phyloP scores from a whole-genome alignment of 92 coral and sea anemone species.

The Ricordea florida region DNA sequence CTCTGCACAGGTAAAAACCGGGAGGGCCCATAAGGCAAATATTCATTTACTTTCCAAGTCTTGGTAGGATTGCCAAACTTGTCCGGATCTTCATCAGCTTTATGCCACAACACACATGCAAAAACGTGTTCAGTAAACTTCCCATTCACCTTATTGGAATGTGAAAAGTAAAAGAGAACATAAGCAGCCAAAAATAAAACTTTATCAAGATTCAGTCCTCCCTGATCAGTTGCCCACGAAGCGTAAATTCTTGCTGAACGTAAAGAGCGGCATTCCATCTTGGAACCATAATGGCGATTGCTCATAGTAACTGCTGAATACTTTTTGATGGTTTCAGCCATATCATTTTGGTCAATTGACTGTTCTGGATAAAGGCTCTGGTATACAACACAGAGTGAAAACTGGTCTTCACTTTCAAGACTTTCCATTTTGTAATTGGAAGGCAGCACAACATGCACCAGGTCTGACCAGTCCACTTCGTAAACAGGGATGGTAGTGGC shows the following conservation, averaged over 20 bases:
- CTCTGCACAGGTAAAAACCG: conserved; percentile 64
- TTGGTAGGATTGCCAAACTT: conserved; percentile 50
- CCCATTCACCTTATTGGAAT: conserved; percentile 40
- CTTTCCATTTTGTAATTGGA: conserved; percentile 37
- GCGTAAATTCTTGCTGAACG: conserved; percentile 64
- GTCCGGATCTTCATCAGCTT: conserved; percentile 37
- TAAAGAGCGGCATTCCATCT: conserved; percentile 49
- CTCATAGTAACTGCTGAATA: conserved; percentile 55
- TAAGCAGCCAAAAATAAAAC: conserved; percentile 49
- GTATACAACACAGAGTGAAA: conserved; percentile 46
- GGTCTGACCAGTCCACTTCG: conserved; percentile 38
- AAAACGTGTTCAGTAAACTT: conserved; percentile 18
- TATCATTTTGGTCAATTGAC: conserved; percentile 12
- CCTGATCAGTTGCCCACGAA: conserved; percentile 64
- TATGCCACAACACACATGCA: conserved; percentile 61
- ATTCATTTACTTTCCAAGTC: conserved; percentile 35
- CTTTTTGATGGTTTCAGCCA: conserved; percentile 48
- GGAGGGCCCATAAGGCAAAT: conserved; percentile 50
- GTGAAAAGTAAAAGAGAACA: conserved; percentile 48
- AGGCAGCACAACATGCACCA: conserved; percentile 20
- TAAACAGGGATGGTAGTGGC: neutral
- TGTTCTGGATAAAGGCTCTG: conserved; percentile 45
- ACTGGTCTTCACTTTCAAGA: conserved; percentile 51
- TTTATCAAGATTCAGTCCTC: conserved; percentile 17
- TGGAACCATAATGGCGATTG: conserved; percentile 55